phyloP scores from a whole-genome alignment of 1,140 invertebrate species.

The Octopus sinensis region DNA sequence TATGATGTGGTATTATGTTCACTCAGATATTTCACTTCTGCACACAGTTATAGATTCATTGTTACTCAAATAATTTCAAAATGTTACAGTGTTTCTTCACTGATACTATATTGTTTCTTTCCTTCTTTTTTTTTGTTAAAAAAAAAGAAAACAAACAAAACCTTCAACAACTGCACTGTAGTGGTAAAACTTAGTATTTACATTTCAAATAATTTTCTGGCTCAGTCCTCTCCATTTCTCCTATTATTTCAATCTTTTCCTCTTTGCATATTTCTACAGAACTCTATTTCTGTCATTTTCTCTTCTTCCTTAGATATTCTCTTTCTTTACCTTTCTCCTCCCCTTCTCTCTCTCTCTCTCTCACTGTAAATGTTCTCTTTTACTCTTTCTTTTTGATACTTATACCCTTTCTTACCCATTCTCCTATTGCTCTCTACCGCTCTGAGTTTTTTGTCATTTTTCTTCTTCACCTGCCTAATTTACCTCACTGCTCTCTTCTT shows the following conservation, averaged over 20 bases:
- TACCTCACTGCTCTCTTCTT: background rate
- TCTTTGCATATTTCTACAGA: slow-evolving; percentile 11
- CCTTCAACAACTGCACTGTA: too few species aligned
- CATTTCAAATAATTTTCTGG: slow-evolving; percentile 6
- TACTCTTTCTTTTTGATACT: background rate
- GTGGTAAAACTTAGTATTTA: too few species aligned
- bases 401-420: background rate
- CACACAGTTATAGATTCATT: too few species aligned
- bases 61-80: too few species aligned
- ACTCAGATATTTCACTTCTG: too few species aligned
- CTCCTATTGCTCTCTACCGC: background rate
- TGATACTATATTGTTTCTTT: too few species aligned
- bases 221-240: slow-evolving; percentile 19
- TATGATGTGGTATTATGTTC: too few species aligned
- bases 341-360: slow-evolving; percentile 12
- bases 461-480: background rate
- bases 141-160: too few species aligned
- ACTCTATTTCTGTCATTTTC: slow-evolving; percentile 15
- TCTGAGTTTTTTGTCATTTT: background rate
- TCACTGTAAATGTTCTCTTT: background rate
- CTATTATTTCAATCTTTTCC: background rate
- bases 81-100: too few species aligned
- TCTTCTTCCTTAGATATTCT: slow-evolving; percentile 16
- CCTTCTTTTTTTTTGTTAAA: too few species aligned
- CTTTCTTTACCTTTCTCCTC: background rate